A percentile compares a stretch with the other conserved stretches of the same genome.
These are phyloP conservation scores for Eueides isabella DNA, from an alignment of 1,140 invertebrate genomes.

Conservation along the genomic window DNA sequence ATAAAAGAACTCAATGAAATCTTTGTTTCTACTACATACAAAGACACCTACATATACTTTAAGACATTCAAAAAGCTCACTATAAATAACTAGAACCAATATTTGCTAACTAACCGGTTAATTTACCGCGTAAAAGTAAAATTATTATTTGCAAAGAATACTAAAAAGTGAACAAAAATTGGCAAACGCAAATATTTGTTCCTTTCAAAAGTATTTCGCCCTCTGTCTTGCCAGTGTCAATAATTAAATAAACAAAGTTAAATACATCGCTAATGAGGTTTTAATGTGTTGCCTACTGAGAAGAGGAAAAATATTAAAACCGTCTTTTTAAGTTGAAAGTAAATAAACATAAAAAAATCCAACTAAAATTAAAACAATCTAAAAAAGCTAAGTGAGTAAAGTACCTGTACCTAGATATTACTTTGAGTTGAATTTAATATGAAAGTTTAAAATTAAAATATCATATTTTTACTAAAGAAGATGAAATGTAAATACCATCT, in stretches of 20 bases:
- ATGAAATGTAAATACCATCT: no score
- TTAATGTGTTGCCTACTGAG: slow-evolving; percentile 47
- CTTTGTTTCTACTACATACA: neutral
- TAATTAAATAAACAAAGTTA: slow-evolving; percentile 31
- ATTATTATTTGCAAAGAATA: slow-evolving; percentile 22
- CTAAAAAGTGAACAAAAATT: slow-evolving; percentile 31
- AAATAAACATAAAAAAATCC: neutral
- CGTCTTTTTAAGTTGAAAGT: neutral
- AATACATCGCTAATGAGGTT: slow-evolving; percentile 50
- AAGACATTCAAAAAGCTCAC: neutral
- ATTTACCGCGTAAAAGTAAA: slow-evolving; percentile 41
- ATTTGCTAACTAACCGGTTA: slow-evolving; percentile 43
- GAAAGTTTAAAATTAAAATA: no score
- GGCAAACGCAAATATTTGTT: slow-evolving; percentile 48
- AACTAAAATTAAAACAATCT: neutral
- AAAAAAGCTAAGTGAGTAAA: no score
- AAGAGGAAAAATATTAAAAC: slow-evolving; percentile 1
- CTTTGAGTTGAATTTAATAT: no score
- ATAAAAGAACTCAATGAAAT: no score
- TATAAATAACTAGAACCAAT: slow-evolving; percentile 32
- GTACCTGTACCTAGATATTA: no score
- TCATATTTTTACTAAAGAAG: no score
- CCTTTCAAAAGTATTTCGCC: slow-evolving; percentile 24
- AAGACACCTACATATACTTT: neutral
- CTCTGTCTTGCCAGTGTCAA: slow-evolving; percentile 20